Base-by-base conservation (phyloP, 2,797 vertebrate genomes). In the Chiloscyllium punctatum region DNA sequence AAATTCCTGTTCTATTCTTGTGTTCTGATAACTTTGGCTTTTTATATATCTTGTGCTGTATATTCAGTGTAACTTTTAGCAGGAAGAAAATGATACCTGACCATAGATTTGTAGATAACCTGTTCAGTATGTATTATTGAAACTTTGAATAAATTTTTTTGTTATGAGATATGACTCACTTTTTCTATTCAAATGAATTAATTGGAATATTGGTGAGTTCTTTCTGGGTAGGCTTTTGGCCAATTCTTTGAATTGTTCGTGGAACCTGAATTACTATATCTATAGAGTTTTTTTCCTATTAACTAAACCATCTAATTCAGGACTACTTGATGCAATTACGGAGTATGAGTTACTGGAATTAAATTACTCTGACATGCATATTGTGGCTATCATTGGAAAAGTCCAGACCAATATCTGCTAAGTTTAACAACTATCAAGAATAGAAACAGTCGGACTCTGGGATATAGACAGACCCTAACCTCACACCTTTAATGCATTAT, bases 31-130 rank as follows among this genome's bases (percentile, higher is more conserved):
- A 94, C 66, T 27, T 69, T 94, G 51, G 16, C 69, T 95, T 95
- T 95, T 77, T 77, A 74, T 94, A 94, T 74, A 95, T 95, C 94
- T 95, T 77, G 94, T 95, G 94, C 94, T 95, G 94, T 95, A 95
- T 77, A 95, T 95, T 95, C 94, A 95, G 94, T 95, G 94, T 77
- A 95, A 95, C 71, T 77, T 94, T 94, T 95, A 95, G 71, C 94
- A 95, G 94, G 94, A 94, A 94, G 94, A 95, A 95, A 95, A 77
- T 95, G 71, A 77, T 95, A 95, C 90, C 90, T 92, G 90, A 92
- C 94, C 94, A 95, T 95, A 95, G 94, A 95, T 95, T 95, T 95
- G 94, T 95, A 95, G 94, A 95, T 95, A 95, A 95, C 94, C 42
- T 77, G 71, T 95, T 95, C 94, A 95, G 94, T 95, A 95, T 95